phyloP scores from a whole-genome alignment of 2,888 invertebrate genomes.

The Callosobruchus maculatus region DNA sequence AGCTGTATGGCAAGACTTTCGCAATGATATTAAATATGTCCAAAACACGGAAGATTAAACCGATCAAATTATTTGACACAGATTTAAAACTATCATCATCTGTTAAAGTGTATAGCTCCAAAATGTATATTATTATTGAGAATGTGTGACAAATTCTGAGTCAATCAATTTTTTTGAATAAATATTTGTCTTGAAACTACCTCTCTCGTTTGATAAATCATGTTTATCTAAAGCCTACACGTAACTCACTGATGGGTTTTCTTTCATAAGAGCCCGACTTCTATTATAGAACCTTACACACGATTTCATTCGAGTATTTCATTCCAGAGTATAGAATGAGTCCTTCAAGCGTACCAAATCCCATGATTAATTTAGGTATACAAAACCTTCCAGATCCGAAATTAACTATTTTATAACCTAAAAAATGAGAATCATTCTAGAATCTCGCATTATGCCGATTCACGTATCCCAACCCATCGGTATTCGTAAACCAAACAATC shows the following conservation, averaged over 20 bases:
- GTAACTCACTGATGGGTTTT: neutral
- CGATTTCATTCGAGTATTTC: neutral
- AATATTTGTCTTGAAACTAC: neutral
- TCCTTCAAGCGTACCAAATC: neutral
- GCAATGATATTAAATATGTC: no score
- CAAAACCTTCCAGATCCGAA: constrained; percentile 1
- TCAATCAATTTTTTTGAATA: no score
- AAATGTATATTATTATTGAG: no score
- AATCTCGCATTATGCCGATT: neutral
- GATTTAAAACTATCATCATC: no score
- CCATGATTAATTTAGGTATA: neutral
- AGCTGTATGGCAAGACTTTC: no score
- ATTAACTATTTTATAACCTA: constrained; percentile 17
- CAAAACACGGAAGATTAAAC: no score
- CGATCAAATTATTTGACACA: no score
- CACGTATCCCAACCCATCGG: constrained; percentile 30
- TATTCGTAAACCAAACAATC: constrained; percentile 47
- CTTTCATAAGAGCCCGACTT: neutral
- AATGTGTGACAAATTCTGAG: no score
- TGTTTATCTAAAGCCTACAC: neutral
- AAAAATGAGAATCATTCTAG: constrained; percentile 5
- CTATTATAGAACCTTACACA: neutral
- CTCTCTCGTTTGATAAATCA: neutral
- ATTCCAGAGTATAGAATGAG: neutral
- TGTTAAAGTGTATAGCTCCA: no score